Conservation (phyloP, 2,797 vertebrate species). For the Odontamblyopus lacepedii region DNA sequence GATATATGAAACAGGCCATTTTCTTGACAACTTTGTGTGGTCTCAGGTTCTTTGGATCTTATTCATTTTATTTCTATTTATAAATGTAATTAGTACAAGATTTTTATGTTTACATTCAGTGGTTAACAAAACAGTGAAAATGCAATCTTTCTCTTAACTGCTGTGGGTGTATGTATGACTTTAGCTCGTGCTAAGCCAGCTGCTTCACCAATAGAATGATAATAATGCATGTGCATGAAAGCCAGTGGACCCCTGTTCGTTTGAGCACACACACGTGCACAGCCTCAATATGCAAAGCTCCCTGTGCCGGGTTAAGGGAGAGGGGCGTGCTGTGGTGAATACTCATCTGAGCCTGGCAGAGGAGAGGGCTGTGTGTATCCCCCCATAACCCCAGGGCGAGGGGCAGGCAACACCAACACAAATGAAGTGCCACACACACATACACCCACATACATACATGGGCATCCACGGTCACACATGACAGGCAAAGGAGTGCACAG, state of each 20-base stretch:
- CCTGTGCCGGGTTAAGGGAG: slow-evolving; percentile 72
- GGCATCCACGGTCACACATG: slow-evolving; percentile 54
- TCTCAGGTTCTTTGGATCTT: too few species aligned
- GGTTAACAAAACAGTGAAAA: slow-evolving; percentile 27
- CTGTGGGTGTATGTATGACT: slow-evolving; percentile 49
- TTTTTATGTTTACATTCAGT: slow-evolving; percentile 23
- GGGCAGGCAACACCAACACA: slow-evolving; percentile 66
- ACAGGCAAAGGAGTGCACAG: slow-evolving; percentile 68
- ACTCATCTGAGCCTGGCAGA: slow-evolving; percentile 75
- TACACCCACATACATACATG: slow-evolving; percentile 52
- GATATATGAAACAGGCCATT: too few species aligned
- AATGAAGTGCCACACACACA: slow-evolving; percentile 49
- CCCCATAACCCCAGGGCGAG: slow-evolving; percentile 73
- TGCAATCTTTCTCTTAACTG: slow-evolving; percentile 41
- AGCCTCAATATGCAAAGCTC: slow-evolving; percentile 78
- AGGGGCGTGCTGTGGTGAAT: slow-evolving; percentile 74
- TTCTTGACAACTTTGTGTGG: too few species aligned
- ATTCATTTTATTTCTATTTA: too few species aligned
- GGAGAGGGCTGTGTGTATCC: slow-evolving; percentile 65
- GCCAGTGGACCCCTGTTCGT: slow-evolving; percentile 61
- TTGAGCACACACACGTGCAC: slow-evolving; percentile 49
- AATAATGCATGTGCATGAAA: slow-evolving; percentile 65
- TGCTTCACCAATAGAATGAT: slow-evolving; percentile 64
- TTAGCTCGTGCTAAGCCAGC: slow-evolving; percentile 49
- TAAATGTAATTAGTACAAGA: not conserved